Conservation (phyloP, 2,888 invertebrate genomes). For the Hirtodrosophila duncani region DNA sequence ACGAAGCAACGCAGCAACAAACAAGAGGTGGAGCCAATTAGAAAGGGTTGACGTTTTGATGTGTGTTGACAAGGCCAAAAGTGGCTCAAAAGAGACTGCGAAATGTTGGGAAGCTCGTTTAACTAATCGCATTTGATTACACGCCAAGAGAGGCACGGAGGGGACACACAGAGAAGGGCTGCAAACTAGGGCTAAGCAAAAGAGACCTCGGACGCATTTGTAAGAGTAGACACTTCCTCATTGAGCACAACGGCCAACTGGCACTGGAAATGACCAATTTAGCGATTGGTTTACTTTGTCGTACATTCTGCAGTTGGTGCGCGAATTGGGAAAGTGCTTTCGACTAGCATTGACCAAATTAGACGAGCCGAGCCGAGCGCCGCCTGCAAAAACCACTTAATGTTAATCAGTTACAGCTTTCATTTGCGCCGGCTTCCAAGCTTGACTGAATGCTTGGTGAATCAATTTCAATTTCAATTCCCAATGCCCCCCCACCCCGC, state of each 20-base stretch:
- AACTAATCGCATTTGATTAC: slow-evolving; percentile 60
- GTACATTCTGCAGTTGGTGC: slow-evolving; percentile 27
- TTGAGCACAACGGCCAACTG: no score
- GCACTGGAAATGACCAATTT: slow-evolving; percentile 37
- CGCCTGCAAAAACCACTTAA: slow-evolving; percentile 37
- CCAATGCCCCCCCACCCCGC: not conserved
- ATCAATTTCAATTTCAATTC: slow-evolving; percentile 51
- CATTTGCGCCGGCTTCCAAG: slow-evolving; percentile 52
- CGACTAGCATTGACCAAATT: slow-evolving; percentile 60
- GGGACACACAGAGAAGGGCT: slow-evolving; percentile 3
- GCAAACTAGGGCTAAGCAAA: not conserved
- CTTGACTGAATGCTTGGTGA: no score
- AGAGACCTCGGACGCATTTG: slow-evolving; percentile 17
- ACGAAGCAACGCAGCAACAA: slow-evolving; percentile 39
- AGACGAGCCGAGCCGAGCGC: slow-evolving; percentile 41
- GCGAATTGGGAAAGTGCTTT: slow-evolving; percentile 46
- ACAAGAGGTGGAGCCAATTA: slow-evolving; percentile 10
- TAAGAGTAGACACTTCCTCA: slow-evolving; percentile 52
- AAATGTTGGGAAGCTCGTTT: slow-evolving; percentile 40
- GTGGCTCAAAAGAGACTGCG: slow-evolving; percentile 20
- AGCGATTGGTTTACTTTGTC: slow-evolving; percentile 40
- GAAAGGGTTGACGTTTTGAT: slow-evolving; percentile 6
- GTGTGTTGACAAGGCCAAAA: slow-evolving; percentile 25
- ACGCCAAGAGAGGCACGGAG: slow-evolving; percentile 5
- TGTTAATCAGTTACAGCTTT: slow-evolving; percentile 53